A percentile compares a stretch with the other conserved stretches of the same genome.
Conservation (phyloP, 2,797 vertebrate species). For the Kryptolebias ocellatus region DNA sequence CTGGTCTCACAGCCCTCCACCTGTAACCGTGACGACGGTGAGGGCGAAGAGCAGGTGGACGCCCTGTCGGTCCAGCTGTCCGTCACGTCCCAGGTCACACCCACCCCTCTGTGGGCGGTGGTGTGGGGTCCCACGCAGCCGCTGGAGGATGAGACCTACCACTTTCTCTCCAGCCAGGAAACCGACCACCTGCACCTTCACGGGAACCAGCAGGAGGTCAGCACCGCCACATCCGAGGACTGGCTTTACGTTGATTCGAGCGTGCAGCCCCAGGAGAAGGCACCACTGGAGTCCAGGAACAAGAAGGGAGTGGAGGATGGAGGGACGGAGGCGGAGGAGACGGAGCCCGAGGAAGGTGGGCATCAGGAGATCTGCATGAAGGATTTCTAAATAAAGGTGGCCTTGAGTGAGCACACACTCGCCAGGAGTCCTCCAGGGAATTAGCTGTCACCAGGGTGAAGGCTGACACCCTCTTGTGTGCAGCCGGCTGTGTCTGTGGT, state of each 20-base stretch:
- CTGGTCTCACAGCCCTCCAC: slow-evolving; percentile 71
- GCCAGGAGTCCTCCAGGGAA: slow-evolving; percentile 63
- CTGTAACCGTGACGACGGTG: slow-evolving; percentile 76
- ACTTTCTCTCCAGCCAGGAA: slow-evolving; percentile 81
- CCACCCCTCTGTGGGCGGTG: slow-evolving; percentile 85
- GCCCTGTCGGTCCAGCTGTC: slow-evolving; percentile 75
- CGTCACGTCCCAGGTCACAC: slow-evolving; percentile 81
- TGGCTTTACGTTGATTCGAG: slow-evolving; percentile 67
- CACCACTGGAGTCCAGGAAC: slow-evolving; percentile 62
- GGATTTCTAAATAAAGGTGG: slow-evolving; percentile 71
- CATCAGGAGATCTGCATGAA: slow-evolving; percentile 50
- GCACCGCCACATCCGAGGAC: slow-evolving; percentile 62
- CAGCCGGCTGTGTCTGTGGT: slow-evolving; percentile 56
- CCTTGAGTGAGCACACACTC: slow-evolving; percentile 48
- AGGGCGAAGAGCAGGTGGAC: slow-evolving; percentile 74
- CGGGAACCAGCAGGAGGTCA: slow-evolving; percentile 51
- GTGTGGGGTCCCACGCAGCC: slow-evolving; percentile 85
- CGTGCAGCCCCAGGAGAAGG: slow-evolving; percentile 65
- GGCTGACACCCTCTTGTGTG: slow-evolving; percentile 56
- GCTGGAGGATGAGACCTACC: slow-evolving; percentile 83
- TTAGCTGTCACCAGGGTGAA: slow-evolving; percentile 71
- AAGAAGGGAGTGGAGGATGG: slow-evolving; percentile 55
- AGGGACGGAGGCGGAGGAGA: slow-evolving; percentile 73
- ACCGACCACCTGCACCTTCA: slow-evolving; percentile 63
- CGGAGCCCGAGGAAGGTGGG: slow-evolving; percentile 82